These are phyloP conservation scores for Chironomus tentans DNA, from an alignment of 2,888 invertebrate species.

Conservation along the genomic window DNA sequence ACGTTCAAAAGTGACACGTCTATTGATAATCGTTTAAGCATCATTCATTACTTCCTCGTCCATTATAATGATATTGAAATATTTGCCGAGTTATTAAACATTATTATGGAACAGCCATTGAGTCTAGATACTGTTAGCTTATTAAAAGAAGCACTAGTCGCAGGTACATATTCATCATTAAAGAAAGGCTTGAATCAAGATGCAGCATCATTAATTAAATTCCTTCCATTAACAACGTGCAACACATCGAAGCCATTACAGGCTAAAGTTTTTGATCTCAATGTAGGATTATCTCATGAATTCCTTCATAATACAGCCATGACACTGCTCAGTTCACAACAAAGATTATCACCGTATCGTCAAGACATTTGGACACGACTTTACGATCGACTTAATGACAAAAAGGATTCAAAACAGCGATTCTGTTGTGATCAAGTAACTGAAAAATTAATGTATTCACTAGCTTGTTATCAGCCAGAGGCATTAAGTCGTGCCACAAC, in stretches of 20 bases:
- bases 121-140: conserved; percentile 48
- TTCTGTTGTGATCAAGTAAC: conserved; percentile 62
- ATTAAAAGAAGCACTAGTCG: conserved; percentile 73
- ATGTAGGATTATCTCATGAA: conserved; percentile 61
- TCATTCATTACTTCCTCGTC: conserved; percentile 72
- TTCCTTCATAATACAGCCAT: conserved; percentile 72
- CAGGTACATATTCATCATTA: conserved; percentile 61
- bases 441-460: conserved; percentile 67
- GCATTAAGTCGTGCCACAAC: conserved; percentile 76
- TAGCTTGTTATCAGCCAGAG: conserved; percentile 78
- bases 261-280: conserved; percentile 43
- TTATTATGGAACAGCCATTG: conserved; percentile 51
- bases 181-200: conserved; percentile 64
- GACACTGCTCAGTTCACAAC: conserved; percentile 74
- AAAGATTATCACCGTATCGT: conserved; percentile 71
- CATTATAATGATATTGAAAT: conserved; percentile 67
- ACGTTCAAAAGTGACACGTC: conserved; percentile 59
- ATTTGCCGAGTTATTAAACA: conserved; percentile 60
- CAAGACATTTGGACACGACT: conserved; percentile 75
- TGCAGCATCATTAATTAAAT: conserved; percentile 54
- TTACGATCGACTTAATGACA: conserved; percentile 61
- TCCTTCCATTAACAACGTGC: conserved; percentile 60
- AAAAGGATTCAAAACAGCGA: conserved; percentile 50
- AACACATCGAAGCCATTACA: conserved; percentile 39
- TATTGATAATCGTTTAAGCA: conserved; percentile 64